Conservation (phyloP, 64 coral and sea anemone species). For the Dendronephthya gigantea region DNA sequence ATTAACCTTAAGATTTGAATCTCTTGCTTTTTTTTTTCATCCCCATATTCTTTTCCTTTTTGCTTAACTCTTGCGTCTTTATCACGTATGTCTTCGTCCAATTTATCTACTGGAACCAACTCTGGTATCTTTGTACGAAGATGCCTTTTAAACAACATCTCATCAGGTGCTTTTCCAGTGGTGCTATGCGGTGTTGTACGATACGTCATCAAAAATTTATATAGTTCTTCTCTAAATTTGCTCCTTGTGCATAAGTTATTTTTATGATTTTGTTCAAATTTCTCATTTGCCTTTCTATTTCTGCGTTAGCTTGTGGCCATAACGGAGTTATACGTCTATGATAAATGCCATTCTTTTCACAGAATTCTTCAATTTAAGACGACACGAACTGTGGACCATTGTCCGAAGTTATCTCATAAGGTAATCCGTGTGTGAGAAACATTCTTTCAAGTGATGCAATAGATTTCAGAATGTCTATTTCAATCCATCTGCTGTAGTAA, state of each 20-base stretch:
- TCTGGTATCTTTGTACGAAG: background rate
- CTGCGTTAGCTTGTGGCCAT: background rate
- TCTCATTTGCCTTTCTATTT: background rate
- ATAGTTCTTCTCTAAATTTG: background rate
- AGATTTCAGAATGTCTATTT: background rate
- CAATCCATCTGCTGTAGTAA: background rate
- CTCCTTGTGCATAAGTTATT: background rate
- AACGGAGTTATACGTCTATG: background rate
- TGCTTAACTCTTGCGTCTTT: background rate
- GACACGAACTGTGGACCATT: conserved; percentile 4
- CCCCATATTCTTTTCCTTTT: background rate
- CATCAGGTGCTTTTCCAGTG: background rate
- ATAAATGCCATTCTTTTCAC: background rate
- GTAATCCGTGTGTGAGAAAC: background rate
- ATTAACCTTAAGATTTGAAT: background rate
- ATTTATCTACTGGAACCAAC: background rate
- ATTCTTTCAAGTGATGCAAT: background rate
- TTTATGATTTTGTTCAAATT: background rate
- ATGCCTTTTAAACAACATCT: background rate
- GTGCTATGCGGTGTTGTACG: background rate
- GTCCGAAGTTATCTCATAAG: background rate
- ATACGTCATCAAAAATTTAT: background rate
- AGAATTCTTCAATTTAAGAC: background rate
- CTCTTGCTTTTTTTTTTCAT: background rate
- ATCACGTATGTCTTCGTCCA: background rate